A percentile compares a stretch with the other conserved stretches of the same genome.
Conservation (phyloP, 2,113 vertebrate genomes). For the Potamarius usumacintae region DNA sequence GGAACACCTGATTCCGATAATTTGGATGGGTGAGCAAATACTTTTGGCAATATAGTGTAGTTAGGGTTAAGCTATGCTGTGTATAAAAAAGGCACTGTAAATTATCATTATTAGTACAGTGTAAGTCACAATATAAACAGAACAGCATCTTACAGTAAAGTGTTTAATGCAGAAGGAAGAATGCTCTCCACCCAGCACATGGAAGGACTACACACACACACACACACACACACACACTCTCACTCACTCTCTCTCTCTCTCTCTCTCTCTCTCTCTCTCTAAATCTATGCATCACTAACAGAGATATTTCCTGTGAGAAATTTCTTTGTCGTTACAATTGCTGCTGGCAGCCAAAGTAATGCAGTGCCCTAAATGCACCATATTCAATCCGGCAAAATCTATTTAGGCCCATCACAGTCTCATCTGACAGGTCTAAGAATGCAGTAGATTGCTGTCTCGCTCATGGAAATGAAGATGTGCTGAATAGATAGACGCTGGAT, state of each 20-base stretch:
- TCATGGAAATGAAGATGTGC: slow-evolving; percentile 54
- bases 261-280: not conserved
- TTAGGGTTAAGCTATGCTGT: not conserved
- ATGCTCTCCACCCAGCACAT: not conserved
- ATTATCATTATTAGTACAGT: not conserved
- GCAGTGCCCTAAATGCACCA: slow-evolving; percentile 36
- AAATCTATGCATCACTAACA: slow-evolving; percentile 9
- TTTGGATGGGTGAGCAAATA: too few relatives aligned
- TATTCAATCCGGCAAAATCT: slow-evolving; percentile 48
- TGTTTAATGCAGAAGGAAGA: not conserved
- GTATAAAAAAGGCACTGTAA: not conserved
- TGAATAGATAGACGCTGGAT: slow-evolving; percentile 52
- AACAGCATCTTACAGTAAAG: not conserved
- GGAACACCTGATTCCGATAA: too few relatives aligned
- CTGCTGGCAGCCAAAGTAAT: slow-evolving; percentile 37
- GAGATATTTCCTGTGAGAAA: slow-evolving; percentile 25
- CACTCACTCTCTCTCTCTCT: not conserved
- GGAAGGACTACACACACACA: not conserved
- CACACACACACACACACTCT: not conserved
- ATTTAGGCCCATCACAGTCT: slow-evolving; percentile 42
- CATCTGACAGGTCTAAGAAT: slow-evolving; percentile 43
- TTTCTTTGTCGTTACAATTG: slow-evolving; percentile 37
- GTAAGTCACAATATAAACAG: not conserved
- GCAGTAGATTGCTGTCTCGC: slow-evolving; percentile 48
- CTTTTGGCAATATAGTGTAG: too few relatives aligned